Percentiles rank a stretch among this genome's conserved stretches.
phyloP scores from a whole-genome alignment of 2,888 invertebrate genomes.

The Netelia virgata region DNA sequence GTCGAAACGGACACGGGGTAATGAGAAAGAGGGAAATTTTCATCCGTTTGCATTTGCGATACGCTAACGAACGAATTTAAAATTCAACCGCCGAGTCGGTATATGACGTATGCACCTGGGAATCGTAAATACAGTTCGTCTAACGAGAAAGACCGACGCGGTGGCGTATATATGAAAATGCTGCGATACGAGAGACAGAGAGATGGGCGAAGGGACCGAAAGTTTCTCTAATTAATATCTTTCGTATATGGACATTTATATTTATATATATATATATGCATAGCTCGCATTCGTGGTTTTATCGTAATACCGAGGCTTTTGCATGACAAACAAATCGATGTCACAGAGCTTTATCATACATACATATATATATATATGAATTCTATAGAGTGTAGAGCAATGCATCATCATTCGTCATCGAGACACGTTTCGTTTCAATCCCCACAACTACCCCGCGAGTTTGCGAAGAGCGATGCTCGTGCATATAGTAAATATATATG shows the following conservation, averaged over 20 bases:
- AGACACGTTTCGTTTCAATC: slow-evolving; percentile 58
- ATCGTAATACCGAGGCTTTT: slow-evolving; percentile 40
- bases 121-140: slow-evolving; percentile 56
- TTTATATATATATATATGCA: slow-evolving; percentile 14
- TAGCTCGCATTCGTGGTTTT: slow-evolving; percentile 13
- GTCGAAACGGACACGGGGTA: slow-evolving; percentile 22
- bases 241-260: slow-evolving; percentile 22
- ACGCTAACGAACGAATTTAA: slow-evolving; percentile 44
- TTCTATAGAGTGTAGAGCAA: slow-evolving; percentile 37
- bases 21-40: slow-evolving; percentile 10
- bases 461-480: slow-evolving; percentile 42
- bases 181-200: slow-evolving; percentile 4
- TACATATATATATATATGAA: slow-evolving; percentile 38
- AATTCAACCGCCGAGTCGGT: slow-evolving; percentile 32
- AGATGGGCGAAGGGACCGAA: not conserved
- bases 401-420: slow-evolving; percentile 69
- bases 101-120: slow-evolving; percentile 51
- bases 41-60: slow-evolving; percentile 33
- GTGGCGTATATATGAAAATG: slow-evolving; percentile 20
- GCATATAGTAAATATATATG: slow-evolving; percentile 6
- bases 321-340: slow-evolving; percentile 58
- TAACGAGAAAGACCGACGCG: slow-evolving; percentile 27
- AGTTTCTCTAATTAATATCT: slow-evolving; percentile 49
- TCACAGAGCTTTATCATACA: slow-evolving; percentile 15
- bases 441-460: slow-evolving; percentile 20